A percentile compares a stretch with the other conserved stretches of the same genome.
Evolutionary conservation across 2,113 vertebrate species (phyloP).

Genomic region (Sphaerodactylus townsendi): DNA sequence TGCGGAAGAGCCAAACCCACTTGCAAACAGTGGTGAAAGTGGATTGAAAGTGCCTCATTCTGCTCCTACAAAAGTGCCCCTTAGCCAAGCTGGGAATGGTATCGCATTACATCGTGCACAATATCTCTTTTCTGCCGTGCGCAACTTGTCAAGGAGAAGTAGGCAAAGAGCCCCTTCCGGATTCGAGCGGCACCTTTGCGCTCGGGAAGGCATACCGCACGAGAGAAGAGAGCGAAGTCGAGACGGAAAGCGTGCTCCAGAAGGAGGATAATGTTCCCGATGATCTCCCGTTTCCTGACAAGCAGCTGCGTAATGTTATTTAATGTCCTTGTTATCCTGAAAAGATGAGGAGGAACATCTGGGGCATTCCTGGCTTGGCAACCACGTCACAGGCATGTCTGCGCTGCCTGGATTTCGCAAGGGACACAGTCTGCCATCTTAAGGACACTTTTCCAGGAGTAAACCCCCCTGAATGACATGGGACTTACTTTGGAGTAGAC

Average conservation of each 20-base stretch:
- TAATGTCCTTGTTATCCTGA: background rate
- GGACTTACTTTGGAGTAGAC: too few species aligned
- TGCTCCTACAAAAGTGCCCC: background rate
- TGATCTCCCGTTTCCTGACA: background rate
- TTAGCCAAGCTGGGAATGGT: background rate
- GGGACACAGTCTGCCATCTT: background rate
- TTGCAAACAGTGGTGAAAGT: too few species aligned
- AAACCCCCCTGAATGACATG: too few species aligned
- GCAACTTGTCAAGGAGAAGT: background rate
- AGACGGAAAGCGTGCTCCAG: background rate
- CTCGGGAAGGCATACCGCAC: too few species aligned
- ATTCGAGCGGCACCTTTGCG: background rate
- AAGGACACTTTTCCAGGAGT: too few species aligned
- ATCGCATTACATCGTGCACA: background rate
- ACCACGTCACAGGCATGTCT: too few species aligned
- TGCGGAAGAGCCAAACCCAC: too few species aligned
- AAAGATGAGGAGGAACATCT: background rate
- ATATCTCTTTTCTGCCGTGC: background rate
- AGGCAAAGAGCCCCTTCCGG: too few species aligned
- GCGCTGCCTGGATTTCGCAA: background rate
- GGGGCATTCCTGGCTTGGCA: background rate
- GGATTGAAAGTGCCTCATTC: too few species aligned
- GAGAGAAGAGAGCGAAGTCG: background rate
- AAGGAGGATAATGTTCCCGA: background rate
- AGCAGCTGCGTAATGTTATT: slow-evolving; percentile 5